Base-by-base conservation (phyloP, 2,797 vertebrate genomes). In the Microctenopoma stevenorrisi region DNA sequence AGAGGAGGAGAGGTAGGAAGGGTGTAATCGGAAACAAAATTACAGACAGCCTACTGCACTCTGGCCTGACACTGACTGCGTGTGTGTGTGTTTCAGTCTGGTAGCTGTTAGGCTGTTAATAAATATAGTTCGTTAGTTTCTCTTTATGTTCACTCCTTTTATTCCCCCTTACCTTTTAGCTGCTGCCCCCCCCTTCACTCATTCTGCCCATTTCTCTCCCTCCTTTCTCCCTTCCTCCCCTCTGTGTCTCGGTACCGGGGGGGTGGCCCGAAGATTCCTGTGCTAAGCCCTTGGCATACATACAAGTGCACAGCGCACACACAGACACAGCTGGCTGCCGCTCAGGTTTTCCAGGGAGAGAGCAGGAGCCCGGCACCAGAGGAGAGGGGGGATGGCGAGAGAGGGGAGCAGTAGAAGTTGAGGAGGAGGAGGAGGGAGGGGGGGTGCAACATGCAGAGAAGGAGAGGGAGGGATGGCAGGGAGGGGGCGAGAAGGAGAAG, bases 261-360 rank as follows among this genome's bases (percentile, higher is more conserved):
- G 95, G 96, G 96, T 96, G 92, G 95, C 96, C 95, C 91, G 92
- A 91, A 96, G 96, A 98, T 98, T 98, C 97, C 97, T 97, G 95
- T 92, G 96, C 96, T 98, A 96, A 96, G 95, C 96, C 96, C 94
- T 97, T 98, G 97, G 97, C 96, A 96, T 94, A 94, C 94, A 95
- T 95, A 96, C 96, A 96, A 96, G 95, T 94, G 94, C 94, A 52
- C 72, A 81, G 61, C 75, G 28, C 94, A 93, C 94, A 94, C 61
- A 72, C 62, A 73, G 38, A 51, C 72, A 74, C 94, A 95, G 53
- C 46, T 47, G 46, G 53, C 53, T 55, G 53, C 53, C 37, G 53
- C 53, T 55, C 53, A 55, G 53, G 53, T 55, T 55, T 55, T 55
- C 53, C 53, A 55, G 94, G 83, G 91, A 95, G 94, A 96, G 95